These are phyloP conservation scores for Rhopalosiphum nymphaeae DNA, from an alignment of 2,888 invertebrate genomes.

Conservation along the genomic window DNA sequence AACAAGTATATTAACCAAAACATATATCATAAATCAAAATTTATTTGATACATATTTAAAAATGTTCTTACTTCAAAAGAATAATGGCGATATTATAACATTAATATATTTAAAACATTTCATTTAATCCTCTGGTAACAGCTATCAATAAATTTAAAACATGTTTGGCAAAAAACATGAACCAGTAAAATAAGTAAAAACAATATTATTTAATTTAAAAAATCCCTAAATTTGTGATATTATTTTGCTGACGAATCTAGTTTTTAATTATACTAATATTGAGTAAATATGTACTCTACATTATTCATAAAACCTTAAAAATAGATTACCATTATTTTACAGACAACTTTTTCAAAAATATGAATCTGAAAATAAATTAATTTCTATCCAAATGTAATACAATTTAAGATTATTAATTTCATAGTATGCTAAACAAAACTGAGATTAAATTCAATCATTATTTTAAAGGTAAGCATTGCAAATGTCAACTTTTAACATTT, in stretches of 20 bases:
- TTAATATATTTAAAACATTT: too few species aligned
- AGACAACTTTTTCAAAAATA: background rate
- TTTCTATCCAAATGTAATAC: background rate
- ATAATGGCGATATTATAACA: too few species aligned
- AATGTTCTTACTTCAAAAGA: too few species aligned
- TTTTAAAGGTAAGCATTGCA: background rate
- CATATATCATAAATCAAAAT: too few species aligned
- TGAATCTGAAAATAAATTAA: background rate
- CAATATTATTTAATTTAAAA: background rate
- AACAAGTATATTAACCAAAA: too few species aligned
- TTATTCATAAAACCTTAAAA: background rate
- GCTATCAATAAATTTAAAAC: too few species aligned
- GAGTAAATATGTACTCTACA: background rate
- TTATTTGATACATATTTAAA: too few species aligned
- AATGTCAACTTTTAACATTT: background rate
- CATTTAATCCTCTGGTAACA: too few species aligned
- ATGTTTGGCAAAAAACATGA: too few species aligned
- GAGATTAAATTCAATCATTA: background rate
- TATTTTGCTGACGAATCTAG: too few species aligned
- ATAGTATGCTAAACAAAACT: background rate
- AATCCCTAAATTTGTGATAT: too few species aligned
- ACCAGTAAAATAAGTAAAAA: background rate
- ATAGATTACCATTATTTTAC: background rate
- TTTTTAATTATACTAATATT: too few species aligned
- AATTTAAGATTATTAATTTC: background rate